Evolutionary conservation across 2,888 invertebrate species (phyloP).

Genomic region (Altica lythri): DNA sequence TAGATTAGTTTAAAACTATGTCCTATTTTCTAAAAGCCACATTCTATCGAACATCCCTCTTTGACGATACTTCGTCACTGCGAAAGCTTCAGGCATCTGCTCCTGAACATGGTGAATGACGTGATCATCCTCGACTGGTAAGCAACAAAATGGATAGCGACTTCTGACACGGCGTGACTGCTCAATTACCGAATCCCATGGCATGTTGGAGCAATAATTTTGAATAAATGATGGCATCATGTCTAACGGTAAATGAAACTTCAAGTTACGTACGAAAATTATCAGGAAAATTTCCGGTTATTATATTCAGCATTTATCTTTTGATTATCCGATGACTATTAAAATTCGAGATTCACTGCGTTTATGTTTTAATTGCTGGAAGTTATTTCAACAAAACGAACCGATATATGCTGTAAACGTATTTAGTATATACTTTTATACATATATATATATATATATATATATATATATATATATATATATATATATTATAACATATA

Average conservation of each 20-base stretch:
- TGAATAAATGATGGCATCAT: constrained; percentile 20
- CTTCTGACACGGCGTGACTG: constrained; percentile 24
- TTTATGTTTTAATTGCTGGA: no score
- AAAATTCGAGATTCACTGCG: neutral
- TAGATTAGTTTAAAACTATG: no score
- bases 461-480: no score
- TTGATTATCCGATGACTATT: constrained; percentile 1
- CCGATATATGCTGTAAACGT: no score
- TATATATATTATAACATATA: no score
- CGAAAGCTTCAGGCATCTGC: neutral
- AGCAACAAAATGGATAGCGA: constrained; percentile 15
- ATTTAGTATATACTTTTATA: no score
- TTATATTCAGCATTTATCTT: neutral
- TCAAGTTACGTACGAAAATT: constrained; percentile 7
- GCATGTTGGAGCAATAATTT: constrained; percentile 27
- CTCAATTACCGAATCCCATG: constrained; percentile 25
- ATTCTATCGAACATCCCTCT: no score
- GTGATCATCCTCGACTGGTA: constrained; percentile 15
- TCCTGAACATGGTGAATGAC: constrained; percentile 10
- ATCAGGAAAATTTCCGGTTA: neutral
- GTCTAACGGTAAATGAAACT: constrained; percentile 16
- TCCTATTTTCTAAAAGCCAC: no score
- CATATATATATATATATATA: no score
- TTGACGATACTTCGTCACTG: no score
- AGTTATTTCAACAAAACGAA: no score